A percentile compares a stretch with the other conserved stretches of the same genome.
Evolutionary conservation across 1,140 invertebrate genomes (phyloP).

Genomic region (Drosophila bifasciata): DNA sequence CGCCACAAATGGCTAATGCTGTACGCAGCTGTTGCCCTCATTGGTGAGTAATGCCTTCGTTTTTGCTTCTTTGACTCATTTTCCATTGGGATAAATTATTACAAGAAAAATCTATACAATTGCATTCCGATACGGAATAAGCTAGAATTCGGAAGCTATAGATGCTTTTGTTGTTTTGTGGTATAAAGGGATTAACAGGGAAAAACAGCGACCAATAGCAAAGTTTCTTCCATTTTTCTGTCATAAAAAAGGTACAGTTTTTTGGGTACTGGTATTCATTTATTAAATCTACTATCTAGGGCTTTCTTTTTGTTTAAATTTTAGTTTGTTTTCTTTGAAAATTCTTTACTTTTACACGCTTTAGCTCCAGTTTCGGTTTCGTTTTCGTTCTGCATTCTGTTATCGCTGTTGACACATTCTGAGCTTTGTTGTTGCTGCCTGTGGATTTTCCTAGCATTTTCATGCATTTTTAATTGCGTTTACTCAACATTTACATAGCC

Average conservation of each 20-base stretch:
- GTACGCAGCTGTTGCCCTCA: conserved; percentile 67
- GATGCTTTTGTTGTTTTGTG: not conserved
- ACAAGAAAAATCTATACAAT: conserved; percentile 15
- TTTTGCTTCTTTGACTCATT: conserved; percentile 1
- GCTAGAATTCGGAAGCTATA: conserved; percentile 16
- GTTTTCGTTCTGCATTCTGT: conserved; percentile 13
- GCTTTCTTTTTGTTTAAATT: not conserved
- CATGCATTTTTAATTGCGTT: conserved; percentile 64
- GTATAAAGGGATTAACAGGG: no score
- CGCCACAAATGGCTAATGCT: conserved; percentile 72
- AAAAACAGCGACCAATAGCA: not conserved
- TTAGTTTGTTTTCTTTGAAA: conserved; percentile 1
- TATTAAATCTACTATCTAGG: not conserved
- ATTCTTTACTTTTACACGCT: conserved; percentile 16
- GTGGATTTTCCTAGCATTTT: conserved; percentile 27
- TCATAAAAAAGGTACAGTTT: no score
- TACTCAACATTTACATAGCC: conserved; percentile 49
- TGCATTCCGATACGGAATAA: conserved; percentile 13
- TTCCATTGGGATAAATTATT: conserved; percentile 13
- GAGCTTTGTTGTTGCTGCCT: conserved; percentile 1
- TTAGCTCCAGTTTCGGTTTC: conserved; percentile 16
- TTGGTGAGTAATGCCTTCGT: conserved; percentile 65
- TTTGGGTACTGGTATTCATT: no score
- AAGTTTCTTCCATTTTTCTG: no score
- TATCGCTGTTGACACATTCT: conserved; percentile 57